These are phyloP conservation scores for Schizopygopsis pylzovi DNA, from an alignment of 2,797 vertebrate species.

Conservation along the genomic window DNA sequence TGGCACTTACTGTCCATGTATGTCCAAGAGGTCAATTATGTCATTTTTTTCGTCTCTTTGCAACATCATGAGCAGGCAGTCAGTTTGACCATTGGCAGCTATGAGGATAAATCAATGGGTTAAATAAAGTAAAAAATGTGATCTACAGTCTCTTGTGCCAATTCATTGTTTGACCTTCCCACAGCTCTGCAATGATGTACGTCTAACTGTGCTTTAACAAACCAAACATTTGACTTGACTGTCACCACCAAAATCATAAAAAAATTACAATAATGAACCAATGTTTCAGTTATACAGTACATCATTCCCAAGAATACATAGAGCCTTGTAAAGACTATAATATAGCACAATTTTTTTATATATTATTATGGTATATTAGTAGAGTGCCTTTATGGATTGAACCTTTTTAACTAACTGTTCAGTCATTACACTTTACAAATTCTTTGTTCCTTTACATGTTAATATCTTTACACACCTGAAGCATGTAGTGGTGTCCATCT, in stretches of 20 bases:
- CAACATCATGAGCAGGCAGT: slow-evolving; percentile 94
- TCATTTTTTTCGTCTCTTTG: slow-evolving; percentile 86
- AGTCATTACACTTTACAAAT: not conserved
- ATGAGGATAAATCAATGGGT: slow-evolving; percentile 35
- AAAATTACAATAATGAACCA: not conserved
- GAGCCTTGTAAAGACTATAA: not conserved
- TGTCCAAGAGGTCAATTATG: slow-evolving; percentile 87
- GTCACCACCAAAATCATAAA: not conserved
- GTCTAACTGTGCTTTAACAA: not conserved
- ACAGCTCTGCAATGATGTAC: not conserved
- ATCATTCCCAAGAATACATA: not conserved
- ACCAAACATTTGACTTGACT: not conserved
- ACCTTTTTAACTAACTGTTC: not conserved
- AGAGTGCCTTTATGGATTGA: not conserved
- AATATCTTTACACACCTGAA: slow-evolving; percentile 80
- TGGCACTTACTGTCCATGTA: slow-evolving; percentile 89
- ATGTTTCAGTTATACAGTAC: not conserved
- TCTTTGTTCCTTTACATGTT: not conserved
- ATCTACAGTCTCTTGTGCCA: not conserved
- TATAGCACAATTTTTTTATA: not conserved
- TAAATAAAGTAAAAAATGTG: not conserved
- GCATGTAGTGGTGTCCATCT: slow-evolving; percentile 95
- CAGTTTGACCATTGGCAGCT: slow-evolving; percentile 92
- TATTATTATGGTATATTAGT: not conserved
- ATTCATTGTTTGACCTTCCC: not conserved